Conservation (phyloP, 2,797 vertebrate species). For the Numenius phaeopus region DNA sequence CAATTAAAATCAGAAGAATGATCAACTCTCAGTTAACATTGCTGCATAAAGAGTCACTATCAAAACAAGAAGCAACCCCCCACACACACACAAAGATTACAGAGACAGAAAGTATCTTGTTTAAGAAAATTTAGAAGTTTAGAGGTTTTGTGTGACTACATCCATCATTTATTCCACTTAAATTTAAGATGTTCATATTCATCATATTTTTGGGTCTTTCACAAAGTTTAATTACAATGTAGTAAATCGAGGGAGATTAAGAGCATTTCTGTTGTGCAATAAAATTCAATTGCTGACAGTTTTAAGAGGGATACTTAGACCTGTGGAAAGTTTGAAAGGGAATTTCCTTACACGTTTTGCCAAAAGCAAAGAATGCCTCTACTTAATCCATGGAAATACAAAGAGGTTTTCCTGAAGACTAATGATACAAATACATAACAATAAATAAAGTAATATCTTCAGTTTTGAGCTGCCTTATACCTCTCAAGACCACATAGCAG, state of each 20-base stretch:
- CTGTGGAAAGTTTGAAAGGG: neutral
- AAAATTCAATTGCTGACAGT: neutral
- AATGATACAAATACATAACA: neutral
- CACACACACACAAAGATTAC: neutral
- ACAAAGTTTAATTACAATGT: neutral
- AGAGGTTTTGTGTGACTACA: neutral
- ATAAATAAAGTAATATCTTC: neutral
- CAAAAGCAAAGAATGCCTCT: neutral
- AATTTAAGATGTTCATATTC: neutral
- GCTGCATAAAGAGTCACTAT: conserved; percentile 40
- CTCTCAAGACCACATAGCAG: fast-evolving
- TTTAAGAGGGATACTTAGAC: neutral
- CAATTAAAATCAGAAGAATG: conserved; percentile 62
- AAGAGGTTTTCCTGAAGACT: neutral
- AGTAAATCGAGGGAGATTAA: neutral
- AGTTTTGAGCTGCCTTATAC: neutral
- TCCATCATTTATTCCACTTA: neutral
- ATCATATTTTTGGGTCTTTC: neutral
- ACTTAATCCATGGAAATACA: fast-evolving
- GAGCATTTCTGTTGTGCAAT: neutral
- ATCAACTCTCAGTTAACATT: conserved; percentile 27
- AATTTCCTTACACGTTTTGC: neutral
- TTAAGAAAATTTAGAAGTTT: neutral
- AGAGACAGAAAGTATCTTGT: neutral
- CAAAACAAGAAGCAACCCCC: conserved; percentile 31